phyloP scores from a whole-genome alignment of 2,888 invertebrate species.

The Chrysolina oricalcia region DNA sequence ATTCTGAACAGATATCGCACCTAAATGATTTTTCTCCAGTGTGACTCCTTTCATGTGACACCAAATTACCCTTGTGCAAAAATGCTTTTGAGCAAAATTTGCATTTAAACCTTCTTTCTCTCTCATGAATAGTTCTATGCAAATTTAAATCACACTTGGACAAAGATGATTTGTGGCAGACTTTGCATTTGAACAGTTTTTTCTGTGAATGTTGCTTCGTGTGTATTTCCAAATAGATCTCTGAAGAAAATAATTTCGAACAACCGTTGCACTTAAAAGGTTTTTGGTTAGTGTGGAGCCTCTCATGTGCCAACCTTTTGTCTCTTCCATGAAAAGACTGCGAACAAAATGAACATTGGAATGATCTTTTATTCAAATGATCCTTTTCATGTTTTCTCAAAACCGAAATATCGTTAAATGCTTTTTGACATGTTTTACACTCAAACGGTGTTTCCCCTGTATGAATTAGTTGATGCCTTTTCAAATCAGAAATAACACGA shows the following conservation, averaged over 20 bases:
- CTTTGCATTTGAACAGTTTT: not conserved
- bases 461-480: slow-evolving; percentile 65
- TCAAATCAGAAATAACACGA: slow-evolving; percentile 78
- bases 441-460: slow-evolving; percentile 70
- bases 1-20: too few species aligned
- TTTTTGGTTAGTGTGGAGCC: not conserved
- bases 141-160: too few species aligned
- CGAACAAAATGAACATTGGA: slow-evolving; percentile 56
- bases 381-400: slow-evolving; percentile 72
- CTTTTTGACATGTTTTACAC: slow-evolving; percentile 71
- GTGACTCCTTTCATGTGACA: too few species aligned
- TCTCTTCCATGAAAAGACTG: not conserved
- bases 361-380: slow-evolving; percentile 66
- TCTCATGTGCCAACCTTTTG: not conserved
- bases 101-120: too few species aligned
- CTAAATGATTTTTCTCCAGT: too few species aligned
- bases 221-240: not conserved
- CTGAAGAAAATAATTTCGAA: not conserved
- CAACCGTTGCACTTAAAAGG: not conserved
- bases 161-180: not conserved
- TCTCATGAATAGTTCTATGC: too few species aligned
- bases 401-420: slow-evolving; percentile 68
- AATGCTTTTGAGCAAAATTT: too few species aligned
- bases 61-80: too few species aligned
- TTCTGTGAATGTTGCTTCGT: not conserved